These are phyloP conservation scores for Chrosomus eos DNA, from an alignment of 2,797 vertebrate species.

Conservation along the genomic window DNA sequence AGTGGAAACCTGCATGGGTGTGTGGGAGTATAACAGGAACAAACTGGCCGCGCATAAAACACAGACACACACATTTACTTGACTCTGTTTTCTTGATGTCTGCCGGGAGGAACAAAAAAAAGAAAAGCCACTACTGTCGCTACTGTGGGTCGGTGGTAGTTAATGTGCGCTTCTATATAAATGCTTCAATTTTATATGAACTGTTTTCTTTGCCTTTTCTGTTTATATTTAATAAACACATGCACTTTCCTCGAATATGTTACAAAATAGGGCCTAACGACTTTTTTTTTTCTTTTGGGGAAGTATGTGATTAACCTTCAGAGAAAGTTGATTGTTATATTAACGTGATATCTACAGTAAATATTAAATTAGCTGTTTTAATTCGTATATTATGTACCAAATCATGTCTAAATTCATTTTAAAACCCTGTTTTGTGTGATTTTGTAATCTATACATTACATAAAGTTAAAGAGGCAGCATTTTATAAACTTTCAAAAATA, in stretches of 20 bases:
- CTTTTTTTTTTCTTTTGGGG: neutral
- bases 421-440: neutral
- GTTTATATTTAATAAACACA: neutral
- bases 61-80: constrained; percentile 65
- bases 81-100: constrained; percentile 55
- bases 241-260: neutral
- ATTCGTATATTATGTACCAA: neutral
- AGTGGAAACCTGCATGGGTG: constrained; percentile 78
- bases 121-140: constrained; percentile 4
- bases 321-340: neutral
- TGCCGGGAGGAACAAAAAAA: constrained; percentile 4
- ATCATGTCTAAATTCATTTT: neutral
- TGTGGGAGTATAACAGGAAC: constrained; percentile 75
- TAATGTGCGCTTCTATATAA: neutral
- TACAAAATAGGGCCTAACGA: neutral
- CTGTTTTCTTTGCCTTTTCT: neutral
- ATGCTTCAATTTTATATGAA: neutral
- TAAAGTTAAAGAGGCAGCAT: neutral
- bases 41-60: constrained; percentile 71
- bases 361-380: neutral
- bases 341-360: neutral
- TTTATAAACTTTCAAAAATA: neutral
- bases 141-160: constrained; percentile 14
- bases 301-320: neutral
- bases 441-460: neutral